These are phyloP conservation scores for Phortica variegata DNA, from an alignment of 1,140 invertebrate species.

Conservation along the genomic window DNA sequence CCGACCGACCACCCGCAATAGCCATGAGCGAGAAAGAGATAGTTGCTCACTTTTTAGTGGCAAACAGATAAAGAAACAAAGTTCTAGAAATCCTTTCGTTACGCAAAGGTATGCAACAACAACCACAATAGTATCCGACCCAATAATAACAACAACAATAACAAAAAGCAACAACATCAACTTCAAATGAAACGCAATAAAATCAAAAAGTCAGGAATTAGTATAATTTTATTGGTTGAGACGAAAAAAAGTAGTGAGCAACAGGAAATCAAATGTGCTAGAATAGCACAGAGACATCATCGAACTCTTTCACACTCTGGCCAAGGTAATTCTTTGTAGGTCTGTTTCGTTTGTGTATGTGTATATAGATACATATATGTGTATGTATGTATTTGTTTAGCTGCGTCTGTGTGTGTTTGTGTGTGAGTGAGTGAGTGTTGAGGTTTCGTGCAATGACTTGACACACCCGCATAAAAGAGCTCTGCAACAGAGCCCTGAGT, in stretches of 20 bases:
- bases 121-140: too few relatives aligned
- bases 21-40: too few relatives aligned
- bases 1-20: too few relatives aligned
- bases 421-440: neutral
- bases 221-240: constrained; percentile 53
- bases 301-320: too few relatives aligned
- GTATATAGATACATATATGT: constrained; percentile 8
- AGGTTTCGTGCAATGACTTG: constrained; percentile 32
- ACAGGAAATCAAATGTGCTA: neutral
- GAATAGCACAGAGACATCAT: neutral
- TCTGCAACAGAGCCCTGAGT: neutral
- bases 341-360: neutral
- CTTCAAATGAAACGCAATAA: constrained; percentile 38
- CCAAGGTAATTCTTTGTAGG: too few relatives aligned
- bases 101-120: neutral
- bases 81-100: constrained; percentile 32
- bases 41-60: too few relatives aligned
- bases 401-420: constrained; percentile 23
- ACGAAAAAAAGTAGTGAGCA: constrained; percentile 33
- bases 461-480: constrained; percentile 34
- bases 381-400: constrained; percentile 14
- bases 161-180: constrained; percentile 15
- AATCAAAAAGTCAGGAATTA: constrained; percentile 54
- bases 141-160: neutral
- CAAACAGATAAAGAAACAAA: too few relatives aligned